Evolutionary conservation across 2,797 vertebrate species (phyloP).

Genomic region (Thunnus albacares): DNA sequence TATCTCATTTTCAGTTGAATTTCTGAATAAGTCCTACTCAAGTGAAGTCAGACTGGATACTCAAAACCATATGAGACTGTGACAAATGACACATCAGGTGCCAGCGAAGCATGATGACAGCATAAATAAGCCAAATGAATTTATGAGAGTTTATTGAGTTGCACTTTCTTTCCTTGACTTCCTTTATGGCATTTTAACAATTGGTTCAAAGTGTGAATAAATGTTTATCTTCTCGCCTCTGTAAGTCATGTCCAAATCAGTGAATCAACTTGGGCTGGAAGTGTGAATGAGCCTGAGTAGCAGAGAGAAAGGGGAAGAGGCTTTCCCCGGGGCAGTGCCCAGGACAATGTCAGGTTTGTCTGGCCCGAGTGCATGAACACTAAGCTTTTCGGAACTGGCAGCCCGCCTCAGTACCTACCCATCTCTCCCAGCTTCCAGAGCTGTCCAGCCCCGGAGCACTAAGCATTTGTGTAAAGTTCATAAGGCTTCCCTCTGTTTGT

Average conservation of each 20-base stretch:
- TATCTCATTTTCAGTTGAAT: constrained; percentile 36
- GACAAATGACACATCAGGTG: constrained; percentile 6
- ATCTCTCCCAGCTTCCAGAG: constrained; percentile 74
- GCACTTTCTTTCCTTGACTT: constrained; percentile 29
- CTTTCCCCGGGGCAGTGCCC: constrained; percentile 74
- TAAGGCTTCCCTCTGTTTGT: constrained; percentile 88
- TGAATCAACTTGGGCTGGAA: constrained; percentile 66
- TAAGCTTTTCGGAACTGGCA: constrained; percentile 86
- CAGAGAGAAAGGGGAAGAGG: constrained; percentile 75
- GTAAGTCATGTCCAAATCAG: constrained; percentile 66
- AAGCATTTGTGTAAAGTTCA: constrained; percentile 89
- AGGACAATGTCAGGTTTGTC: constrained; percentile 88
- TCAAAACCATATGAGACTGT: constrained; percentile 8
- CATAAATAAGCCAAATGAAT: constrained; percentile 11
- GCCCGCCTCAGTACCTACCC: constrained; percentile 79
- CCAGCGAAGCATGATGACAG: not conserved
- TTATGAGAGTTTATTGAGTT: constrained; percentile 32
- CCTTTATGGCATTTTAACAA: constrained; percentile 47
- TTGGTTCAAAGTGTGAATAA: constrained; percentile 73
- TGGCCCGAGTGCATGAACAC: constrained; percentile 79
- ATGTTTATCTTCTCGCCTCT: constrained; percentile 73
- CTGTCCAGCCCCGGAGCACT: constrained; percentile 78
- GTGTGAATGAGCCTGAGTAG: constrained; percentile 66
- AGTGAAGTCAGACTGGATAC: not conserved
- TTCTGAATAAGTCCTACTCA: constrained; percentile 12